Conservation (phyloP, 1,140 invertebrate species). For the fruit fly (Drosophila melanogaster) region DNA sequence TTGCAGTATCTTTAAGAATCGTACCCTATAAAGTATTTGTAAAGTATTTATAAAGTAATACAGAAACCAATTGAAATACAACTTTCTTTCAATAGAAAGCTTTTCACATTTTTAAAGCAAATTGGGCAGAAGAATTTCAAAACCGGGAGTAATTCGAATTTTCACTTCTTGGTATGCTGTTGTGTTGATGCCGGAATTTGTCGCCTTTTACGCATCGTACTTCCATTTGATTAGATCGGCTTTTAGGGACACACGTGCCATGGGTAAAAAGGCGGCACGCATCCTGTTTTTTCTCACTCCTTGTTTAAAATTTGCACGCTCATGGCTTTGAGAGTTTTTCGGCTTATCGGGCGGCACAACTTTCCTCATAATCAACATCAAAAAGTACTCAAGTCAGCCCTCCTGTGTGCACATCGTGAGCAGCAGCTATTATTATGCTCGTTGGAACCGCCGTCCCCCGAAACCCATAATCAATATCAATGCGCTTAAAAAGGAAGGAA, state of each 20-base stretch:
- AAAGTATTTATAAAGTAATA: no score
- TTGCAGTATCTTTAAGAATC: no score
- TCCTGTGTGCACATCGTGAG: constrained; percentile 52
- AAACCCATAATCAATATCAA: constrained; percentile 60
- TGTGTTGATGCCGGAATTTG: constrained; percentile 59
- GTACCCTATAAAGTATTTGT: no score
- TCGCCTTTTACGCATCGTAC: constrained; percentile 82
- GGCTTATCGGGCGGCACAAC: constrained; percentile 75
- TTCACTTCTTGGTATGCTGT: no score
- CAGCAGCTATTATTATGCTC: constrained; percentile 72
- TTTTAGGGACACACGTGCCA: constrained; percentile 73
- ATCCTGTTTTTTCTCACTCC: constrained; percentile 63
- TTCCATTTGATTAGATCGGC: constrained; percentile 81
- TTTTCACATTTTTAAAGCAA: no score
- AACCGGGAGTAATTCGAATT: no score
- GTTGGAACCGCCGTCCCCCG: constrained; percentile 1
- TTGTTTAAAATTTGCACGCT: constrained; percentile 72
- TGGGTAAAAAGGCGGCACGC: constrained; percentile 45
- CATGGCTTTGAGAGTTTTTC: constrained; percentile 63
- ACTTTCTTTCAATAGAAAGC: no score
- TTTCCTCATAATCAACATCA: constrained; percentile 79
- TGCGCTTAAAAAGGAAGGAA: constrained; percentile 47
- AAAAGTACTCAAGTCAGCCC: constrained; percentile 55
- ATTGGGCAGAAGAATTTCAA: no score
- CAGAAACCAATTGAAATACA: no score